A percentile compares a stretch with the other conserved stretches of the same genome.
phyloP scores from a whole-genome alignment of 2,113 vertebrate genomes.

The Heterotis niloticus region DNA sequence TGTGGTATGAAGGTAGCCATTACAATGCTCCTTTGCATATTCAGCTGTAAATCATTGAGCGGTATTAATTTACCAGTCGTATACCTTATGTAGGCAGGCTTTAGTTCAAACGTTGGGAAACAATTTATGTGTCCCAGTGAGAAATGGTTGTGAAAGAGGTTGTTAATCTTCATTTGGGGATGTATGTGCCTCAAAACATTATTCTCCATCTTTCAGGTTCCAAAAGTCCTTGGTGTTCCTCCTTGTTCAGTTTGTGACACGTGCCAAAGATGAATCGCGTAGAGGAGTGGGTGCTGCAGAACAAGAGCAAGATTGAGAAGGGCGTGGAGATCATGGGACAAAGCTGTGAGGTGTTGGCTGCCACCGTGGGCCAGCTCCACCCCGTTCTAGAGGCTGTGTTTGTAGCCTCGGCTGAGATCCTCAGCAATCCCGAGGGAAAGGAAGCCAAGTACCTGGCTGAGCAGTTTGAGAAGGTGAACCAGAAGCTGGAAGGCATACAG shows the following conservation, averaged over 20 bases:
- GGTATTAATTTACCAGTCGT: too few relatives aligned
- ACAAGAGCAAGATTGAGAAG: constrained; percentile 69
- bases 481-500: constrained; percentile 62
- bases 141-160: too few relatives aligned
- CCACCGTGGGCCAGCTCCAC: constrained; percentile 68
- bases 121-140: too few relatives aligned
- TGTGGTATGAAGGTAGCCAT: too few relatives aligned
- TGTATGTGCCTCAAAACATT: constrained; percentile 2
- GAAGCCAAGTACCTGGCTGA: constrained; percentile 63
- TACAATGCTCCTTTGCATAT: too few relatives aligned
- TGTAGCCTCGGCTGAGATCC: constrained; percentile 60
- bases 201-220: constrained; percentile 58
- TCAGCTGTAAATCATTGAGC: too few relatives aligned
- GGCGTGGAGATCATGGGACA: constrained; percentile 70
- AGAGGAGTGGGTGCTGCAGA: constrained; percentile 66
- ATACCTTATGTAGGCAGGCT: too few relatives aligned
- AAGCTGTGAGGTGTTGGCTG: constrained; percentile 63
- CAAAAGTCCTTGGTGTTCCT: constrained; percentile 13
- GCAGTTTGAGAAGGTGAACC: constrained; percentile 63
- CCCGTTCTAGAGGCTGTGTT: constrained; percentile 69
- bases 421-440: constrained; percentile 63
- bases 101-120: too few relatives aligned
- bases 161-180: neutral
- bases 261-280: constrained; percentile 59
- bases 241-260: constrained; percentile 25